Evolutionary conservation across 2,113 vertebrate species (phyloP).

Genomic region (Petromus typicus): DNA sequence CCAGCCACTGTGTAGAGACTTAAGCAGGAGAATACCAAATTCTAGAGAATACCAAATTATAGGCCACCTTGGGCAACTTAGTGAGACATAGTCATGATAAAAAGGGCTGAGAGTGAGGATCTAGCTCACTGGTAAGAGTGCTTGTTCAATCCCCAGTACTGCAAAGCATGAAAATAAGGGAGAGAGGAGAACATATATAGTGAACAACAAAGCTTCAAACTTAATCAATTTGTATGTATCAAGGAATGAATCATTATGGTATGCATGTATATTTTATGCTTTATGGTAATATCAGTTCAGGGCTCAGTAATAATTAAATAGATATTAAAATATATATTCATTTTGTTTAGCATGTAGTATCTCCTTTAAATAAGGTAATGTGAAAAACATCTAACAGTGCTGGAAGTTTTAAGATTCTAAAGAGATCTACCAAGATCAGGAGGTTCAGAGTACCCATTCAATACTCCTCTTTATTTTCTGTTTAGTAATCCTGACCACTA

Average conservation of each 20-base stretch:
- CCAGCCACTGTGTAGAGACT: background rate
- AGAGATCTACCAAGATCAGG: background rate
- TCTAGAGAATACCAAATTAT: background rate
- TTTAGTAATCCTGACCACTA: background rate
- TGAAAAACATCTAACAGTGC: background rate
- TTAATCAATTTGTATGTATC: background rate
- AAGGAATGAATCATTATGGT: background rate
- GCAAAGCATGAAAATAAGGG: too few species aligned
- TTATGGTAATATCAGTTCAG: background rate
- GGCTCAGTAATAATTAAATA: background rate
- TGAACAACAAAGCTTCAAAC: background rate
- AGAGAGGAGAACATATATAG: background rate
- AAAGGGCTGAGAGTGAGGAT: background rate
- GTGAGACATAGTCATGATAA: background rate
- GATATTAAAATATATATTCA: background rate
- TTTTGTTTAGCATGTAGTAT: background rate
- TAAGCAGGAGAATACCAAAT: background rate
- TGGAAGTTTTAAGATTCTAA: slow-evolving; percentile 9
- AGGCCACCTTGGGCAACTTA: background rate
- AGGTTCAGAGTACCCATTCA: background rate
- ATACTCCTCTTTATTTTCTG: background rate
- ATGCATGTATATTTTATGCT: background rate
- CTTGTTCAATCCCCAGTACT: background rate
- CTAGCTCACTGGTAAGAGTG: background rate
- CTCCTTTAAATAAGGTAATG: background rate